phyloP scores from a whole-genome alignment of 2,113 vertebrate genomes.

The Empidonax alnorum region DNA sequence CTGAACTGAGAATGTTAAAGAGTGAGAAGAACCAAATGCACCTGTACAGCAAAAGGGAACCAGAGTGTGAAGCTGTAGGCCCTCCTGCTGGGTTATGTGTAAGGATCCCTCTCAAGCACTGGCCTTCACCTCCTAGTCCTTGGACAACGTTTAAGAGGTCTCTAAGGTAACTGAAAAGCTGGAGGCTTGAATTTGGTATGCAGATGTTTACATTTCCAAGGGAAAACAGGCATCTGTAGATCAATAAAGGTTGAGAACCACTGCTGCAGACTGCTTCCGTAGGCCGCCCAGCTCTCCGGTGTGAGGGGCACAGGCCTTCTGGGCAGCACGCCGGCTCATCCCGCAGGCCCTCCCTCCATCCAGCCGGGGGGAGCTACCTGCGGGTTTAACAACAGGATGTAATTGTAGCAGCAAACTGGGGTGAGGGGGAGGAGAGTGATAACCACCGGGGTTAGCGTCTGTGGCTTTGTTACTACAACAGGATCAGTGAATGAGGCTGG shows the following conservation, averaged over 20 bases:
- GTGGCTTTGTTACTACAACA: neutral
- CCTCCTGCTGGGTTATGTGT: neutral
- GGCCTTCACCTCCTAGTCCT: neutral
- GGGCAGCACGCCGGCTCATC: neutral
- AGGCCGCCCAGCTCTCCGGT: neutral
- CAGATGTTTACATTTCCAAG: slow-evolving; percentile 31
- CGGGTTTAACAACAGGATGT: neutral
- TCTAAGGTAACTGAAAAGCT: neutral
- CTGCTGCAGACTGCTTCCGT: neutral
- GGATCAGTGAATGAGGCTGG: neutral
- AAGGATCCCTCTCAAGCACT: neutral
- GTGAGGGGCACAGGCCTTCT: neutral
- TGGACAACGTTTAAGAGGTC: neutral
- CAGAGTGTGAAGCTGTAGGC: neutral
- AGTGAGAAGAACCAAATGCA: neutral
- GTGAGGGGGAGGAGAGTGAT: neutral
- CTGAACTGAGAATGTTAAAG: neutral
- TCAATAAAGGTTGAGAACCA: slow-evolving; percentile 42
- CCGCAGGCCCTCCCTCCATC: neutral
- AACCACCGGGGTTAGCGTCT: neutral
- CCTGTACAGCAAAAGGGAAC: neutral
- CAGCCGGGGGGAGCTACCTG: neutral
- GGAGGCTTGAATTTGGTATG: neutral
- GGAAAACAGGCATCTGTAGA: slow-evolving; percentile 5
- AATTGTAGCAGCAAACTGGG: neutral